Base-by-base conservation (phyloP, 2,797 vertebrate genomes). In the Melanotaenia pygmaea region DNA sequence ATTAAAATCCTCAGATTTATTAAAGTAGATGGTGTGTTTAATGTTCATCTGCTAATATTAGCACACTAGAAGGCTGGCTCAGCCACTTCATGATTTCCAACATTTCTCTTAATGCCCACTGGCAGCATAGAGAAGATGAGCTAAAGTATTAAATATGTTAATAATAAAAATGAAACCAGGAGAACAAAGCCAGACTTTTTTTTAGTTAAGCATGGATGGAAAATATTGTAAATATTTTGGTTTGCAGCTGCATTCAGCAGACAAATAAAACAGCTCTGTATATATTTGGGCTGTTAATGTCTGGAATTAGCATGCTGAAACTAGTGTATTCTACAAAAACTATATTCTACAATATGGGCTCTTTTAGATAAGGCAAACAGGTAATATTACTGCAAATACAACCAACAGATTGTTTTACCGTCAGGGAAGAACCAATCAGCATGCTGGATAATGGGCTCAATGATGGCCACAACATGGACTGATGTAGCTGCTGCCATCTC, bases 361-460 rank as follows among this genome's bases (percentile, higher is more conserved):
- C 11, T 35, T 18, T 16, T 34, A 13, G 11, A 9, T 47, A 26
- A 26, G 57, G 10, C 4, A 13, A 10, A 72, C 13, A 13, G 5
- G 1, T n/a, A 26, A 24, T 32, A 47, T 53, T 24, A 53, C 3
- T 74, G 28, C 14, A 63, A 68, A 60, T n/a, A 59, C 16, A 69
- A 57, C 2, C 75, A 18, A 37, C 3, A 63, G 11, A 63, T 9
- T 56, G 59, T 67, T 78, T 82, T 92, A 99, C 98, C 98, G 80
- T 95, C 98, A 28, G 97, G 97, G 86, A 99, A 99, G 95, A 99
- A 99, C 97, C 98, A 99, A 85, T 97, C 95, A 0, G 97, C 96
- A 0, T 99, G 98, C 86, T 97, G 97, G 78, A 99, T 98, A 30
- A 99, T 96, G 35, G 97, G 97, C 66, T 99, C 98, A 1, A 99